Percentiles rank a stretch among this genome's conserved stretches.
phyloP scores from a whole-genome alignment of 2,113 vertebrate species.

The Salvelinus fontinalis region DNA sequence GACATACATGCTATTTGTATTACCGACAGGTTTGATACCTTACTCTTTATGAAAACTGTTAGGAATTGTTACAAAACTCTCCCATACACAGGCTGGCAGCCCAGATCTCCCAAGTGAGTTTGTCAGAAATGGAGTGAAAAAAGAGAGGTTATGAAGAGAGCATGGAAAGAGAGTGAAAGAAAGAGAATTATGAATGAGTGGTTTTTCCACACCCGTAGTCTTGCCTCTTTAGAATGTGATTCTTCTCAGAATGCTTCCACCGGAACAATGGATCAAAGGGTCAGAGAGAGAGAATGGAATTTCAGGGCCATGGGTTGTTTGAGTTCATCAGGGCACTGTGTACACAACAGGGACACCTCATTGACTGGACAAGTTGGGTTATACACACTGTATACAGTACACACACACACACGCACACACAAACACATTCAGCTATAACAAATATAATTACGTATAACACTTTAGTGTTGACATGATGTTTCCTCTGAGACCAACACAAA shows the following conservation, averaged over 20 bases:
- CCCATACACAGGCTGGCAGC: neutral
- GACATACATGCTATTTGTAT: neutral
- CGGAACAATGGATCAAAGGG: slow-evolving; percentile 19
- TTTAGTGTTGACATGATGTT: too few species aligned
- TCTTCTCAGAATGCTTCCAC: slow-evolving; percentile 2
- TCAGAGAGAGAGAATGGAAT: slow-evolving; percentile 6
- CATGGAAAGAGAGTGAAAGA: neutral
- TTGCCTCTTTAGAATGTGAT: slow-evolving; percentile 16
- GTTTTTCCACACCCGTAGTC: neutral
- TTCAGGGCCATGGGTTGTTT: slow-evolving; percentile 1
- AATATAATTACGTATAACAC: too few species aligned
- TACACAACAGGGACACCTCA: slow-evolving; percentile 10
- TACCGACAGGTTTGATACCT: neutral
- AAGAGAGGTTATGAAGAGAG: neutral
- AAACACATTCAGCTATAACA: neutral
- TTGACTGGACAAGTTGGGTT: slow-evolving; percentile 2
- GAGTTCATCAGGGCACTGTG: neutral
- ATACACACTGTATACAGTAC: neutral
- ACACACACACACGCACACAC: neutral
- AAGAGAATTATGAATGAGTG: neutral
- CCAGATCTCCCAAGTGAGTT: slow-evolving; percentile 11
- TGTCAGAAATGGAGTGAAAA: neutral
- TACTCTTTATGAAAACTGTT: slow-evolving; percentile 1
- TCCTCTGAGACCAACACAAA: too few species aligned
- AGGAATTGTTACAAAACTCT: neutral